Conservation (phyloP, 1,140 invertebrate genomes). For the Drosophila repletoides region DNA sequence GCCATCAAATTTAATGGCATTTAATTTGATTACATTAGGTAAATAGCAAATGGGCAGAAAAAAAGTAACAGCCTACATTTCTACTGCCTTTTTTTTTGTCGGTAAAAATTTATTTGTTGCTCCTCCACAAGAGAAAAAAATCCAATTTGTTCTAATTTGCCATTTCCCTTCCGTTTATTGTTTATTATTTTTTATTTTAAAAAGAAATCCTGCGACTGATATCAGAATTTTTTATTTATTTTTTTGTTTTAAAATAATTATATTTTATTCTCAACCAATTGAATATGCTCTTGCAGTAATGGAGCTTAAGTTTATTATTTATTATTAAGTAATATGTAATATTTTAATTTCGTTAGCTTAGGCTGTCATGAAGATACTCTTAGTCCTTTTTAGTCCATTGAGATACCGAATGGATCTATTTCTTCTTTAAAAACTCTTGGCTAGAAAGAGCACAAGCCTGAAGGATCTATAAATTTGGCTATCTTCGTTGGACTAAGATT, state of each 20-base stretch:
- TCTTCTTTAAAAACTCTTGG: no score
- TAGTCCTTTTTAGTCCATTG: no score
- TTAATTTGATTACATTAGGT: constrained; percentile 73
- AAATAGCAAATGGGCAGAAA: constrained; percentile 41
- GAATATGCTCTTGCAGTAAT: no score
- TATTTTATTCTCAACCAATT: no score
- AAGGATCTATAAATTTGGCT: no score
- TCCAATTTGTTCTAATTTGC: constrained; percentile 70
- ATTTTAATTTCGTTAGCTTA: no score
- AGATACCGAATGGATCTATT: no score
- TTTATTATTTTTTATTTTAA: constrained; percentile 3
- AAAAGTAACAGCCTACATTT: constrained; percentile 46
- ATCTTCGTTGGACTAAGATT: no score
- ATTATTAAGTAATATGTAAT: no score
- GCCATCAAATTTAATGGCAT: constrained; percentile 67
- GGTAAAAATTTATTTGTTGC: constrained; percentile 20
- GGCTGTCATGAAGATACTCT: no score
- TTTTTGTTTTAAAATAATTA: background rate
- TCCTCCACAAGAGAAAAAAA: constrained; percentile 23
- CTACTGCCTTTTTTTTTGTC: constrained; percentile 14
- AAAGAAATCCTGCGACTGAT: background rate
- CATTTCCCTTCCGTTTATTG: constrained; percentile 31
- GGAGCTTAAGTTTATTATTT: no score
- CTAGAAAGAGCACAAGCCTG: no score
- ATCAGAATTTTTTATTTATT: background rate